Percentiles rank a stretch among this genome's conserved stretches.
Conservation (phyloP, 1,140 invertebrate species). For the Eupeodes corollae region DNA sequence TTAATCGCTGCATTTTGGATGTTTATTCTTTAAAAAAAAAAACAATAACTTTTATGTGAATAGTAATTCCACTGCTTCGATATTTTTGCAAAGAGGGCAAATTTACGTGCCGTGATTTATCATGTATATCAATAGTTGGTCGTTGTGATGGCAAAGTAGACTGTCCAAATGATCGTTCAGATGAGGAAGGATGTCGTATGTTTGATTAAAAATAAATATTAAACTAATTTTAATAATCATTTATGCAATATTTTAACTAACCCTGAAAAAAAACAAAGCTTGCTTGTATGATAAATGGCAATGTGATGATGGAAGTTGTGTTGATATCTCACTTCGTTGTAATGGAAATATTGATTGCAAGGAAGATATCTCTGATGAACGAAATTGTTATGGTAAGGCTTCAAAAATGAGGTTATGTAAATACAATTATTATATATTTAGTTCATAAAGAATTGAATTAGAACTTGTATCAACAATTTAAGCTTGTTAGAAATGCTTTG, state of each 20-base stretch:
- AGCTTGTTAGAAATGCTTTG: no score
- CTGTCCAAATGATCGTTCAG: slow-evolving; percentile 45
- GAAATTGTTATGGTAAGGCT: slow-evolving; percentile 51
- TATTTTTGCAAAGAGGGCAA: slow-evolving; percentile 43
- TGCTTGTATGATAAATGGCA: slow-evolving; percentile 48
- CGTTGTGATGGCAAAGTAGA: slow-evolving; percentile 42
- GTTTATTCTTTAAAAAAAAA: no score
- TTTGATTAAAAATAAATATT: slow-evolving; percentile 8
- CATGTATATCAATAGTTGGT: slow-evolving; percentile 56
- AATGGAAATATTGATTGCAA: slow-evolving; percentile 55
- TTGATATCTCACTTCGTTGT: slow-evolving; percentile 47
- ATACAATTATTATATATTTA: no score
- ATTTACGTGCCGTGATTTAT: slow-evolving; percentile 50
- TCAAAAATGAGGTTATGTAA: not conserved
- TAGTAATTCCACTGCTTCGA: slow-evolving; percentile 28
- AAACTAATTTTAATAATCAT: not conserved
- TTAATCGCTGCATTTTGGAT: no score
- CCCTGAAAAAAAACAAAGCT: slow-evolving; percentile 32
- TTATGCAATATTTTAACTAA: not conserved
- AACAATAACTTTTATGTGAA: no score
- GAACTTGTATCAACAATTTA: not conserved
- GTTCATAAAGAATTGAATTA: not conserved
- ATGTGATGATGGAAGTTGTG: slow-evolving; percentile 50
- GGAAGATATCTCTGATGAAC: slow-evolving; percentile 58
- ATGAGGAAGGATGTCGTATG: slow-evolving; percentile 48